Evolutionary conservation across 1,140 invertebrate genomes (phyloP).

Genomic region (Caerostris extrusa): DNA sequence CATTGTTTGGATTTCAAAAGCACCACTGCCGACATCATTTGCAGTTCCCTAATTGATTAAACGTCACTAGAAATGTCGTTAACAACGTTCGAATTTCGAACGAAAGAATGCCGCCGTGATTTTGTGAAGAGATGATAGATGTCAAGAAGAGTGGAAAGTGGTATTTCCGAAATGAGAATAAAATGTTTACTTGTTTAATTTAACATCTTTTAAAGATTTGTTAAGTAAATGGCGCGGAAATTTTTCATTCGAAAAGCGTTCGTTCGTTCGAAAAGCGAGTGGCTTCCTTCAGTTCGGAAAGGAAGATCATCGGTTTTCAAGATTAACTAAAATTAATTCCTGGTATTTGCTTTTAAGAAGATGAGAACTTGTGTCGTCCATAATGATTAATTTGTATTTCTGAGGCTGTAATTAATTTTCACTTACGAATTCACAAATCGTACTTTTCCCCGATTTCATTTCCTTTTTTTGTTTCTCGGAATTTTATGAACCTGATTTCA

Average conservation of each 20-base stretch:
- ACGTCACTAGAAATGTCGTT: conserved; percentile 44
- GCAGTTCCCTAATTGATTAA: conserved; percentile 50
- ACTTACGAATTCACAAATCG: background rate
- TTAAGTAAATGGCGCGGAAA: background rate
- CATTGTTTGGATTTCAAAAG: conserved; percentile 34
- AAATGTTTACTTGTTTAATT: conserved; percentile 7
- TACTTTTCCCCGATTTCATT: background rate
- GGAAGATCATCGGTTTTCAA: background rate
- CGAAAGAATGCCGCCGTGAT: background rate
- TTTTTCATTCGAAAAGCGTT: background rate
- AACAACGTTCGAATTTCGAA: background rate
- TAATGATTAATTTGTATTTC: background rate
- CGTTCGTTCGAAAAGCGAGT: background rate
- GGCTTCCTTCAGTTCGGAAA: background rate
- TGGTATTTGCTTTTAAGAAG: background rate
- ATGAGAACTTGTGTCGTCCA: background rate
- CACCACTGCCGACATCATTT: background rate
- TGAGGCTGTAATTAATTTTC: background rate
- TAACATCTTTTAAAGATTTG: background rate
- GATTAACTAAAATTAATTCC: background rate
- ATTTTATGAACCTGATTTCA: background rate
- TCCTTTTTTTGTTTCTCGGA: background rate
- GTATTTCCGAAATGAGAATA: background rate
- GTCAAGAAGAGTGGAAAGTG: background rate
- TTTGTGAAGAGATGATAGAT: background rate